These are phyloP conservation scores for Heliconius hermathena DNA, from an alignment of 1,140 invertebrate genomes.

Conservation along the genomic window DNA sequence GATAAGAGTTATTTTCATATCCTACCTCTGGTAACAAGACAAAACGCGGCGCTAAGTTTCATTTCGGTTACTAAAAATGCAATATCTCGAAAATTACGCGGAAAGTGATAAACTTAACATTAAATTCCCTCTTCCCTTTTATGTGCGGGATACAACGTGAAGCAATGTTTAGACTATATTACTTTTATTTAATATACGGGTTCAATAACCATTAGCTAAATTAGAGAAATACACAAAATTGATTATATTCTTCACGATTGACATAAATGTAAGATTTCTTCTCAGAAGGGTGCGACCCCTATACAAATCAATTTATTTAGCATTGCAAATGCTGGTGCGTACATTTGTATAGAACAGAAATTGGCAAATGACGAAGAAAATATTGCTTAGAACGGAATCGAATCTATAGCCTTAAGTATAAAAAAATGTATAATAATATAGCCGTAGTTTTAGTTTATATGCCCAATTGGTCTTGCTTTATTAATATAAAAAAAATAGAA, in stretches of 20 bases:
- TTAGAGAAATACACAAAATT: background rate
- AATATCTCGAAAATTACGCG: background rate
- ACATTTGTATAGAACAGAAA: background rate
- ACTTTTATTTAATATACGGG: background rate
- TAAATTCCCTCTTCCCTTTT: background rate
- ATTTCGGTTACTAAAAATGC: too few relatives aligned
- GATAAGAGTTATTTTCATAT: too few relatives aligned
- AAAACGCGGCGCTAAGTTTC: too few relatives aligned
- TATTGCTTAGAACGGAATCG: background rate
- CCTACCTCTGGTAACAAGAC: too few relatives aligned
- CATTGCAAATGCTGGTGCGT: conserved; percentile 20
- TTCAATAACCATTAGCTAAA: background rate
- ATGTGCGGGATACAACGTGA: background rate
- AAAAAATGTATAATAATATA: too few relatives aligned
- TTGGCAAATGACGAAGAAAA: conserved; percentile 2
- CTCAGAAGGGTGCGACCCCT: conserved; percentile 16
- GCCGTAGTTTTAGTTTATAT: background rate
- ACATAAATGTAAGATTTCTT: conserved; percentile 12
- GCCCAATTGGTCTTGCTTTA: too few relatives aligned
- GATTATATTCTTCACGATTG: background rate
- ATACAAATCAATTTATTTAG: conserved; percentile 24
- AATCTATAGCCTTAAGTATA: background rate
- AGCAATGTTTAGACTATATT: background rate
- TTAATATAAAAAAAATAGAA: too few relatives aligned
- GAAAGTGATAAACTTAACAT: background rate